phyloP scores from a whole-genome alignment of 2,888 invertebrate species.

The Colostygia pectinataria region DNA sequence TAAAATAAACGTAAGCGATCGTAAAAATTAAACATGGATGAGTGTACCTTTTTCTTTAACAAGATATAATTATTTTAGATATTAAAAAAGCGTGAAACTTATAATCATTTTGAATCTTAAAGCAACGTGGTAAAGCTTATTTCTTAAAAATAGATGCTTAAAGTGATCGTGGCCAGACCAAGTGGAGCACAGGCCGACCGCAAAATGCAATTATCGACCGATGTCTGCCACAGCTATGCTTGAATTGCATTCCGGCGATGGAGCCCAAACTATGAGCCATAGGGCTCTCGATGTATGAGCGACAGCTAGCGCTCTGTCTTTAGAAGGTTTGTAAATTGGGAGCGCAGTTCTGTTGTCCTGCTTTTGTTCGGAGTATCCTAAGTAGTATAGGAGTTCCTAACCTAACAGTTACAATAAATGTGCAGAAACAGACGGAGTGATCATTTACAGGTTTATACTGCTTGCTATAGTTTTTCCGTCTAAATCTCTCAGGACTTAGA shows the following conservation, averaged over 20 bases:
- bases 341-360: slow-evolving; percentile 7
- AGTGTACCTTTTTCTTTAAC: no score
- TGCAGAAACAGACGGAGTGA: no score
- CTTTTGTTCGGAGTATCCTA: slow-evolving; percentile 11
- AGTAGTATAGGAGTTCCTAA: no score
- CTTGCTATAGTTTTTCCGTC: no score
- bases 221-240: slow-evolving; percentile 73
- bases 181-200: slow-evolving; percentile 70
- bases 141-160: not conserved
- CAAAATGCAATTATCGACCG: slow-evolving; percentile 81
- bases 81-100: no score
- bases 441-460: no score
- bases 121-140: not conserved
- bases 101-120: not conserved
- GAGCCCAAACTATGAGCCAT: slow-evolving; percentile 54
- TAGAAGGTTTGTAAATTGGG: slow-evolving; percentile 9
- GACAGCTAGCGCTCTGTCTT: slow-evolving; percentile 22
- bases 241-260: slow-evolving; percentile 71
- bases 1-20: no score
- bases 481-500: not conserved
- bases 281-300: slow-evolving; percentile 40
- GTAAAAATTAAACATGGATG: no score
- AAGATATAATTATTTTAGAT: no score
- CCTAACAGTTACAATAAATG: no score
- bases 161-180: slow-evolving; percentile 22